Conservation (phyloP, 1,140 invertebrate genomes). For the Drosophila auraria region DNA sequence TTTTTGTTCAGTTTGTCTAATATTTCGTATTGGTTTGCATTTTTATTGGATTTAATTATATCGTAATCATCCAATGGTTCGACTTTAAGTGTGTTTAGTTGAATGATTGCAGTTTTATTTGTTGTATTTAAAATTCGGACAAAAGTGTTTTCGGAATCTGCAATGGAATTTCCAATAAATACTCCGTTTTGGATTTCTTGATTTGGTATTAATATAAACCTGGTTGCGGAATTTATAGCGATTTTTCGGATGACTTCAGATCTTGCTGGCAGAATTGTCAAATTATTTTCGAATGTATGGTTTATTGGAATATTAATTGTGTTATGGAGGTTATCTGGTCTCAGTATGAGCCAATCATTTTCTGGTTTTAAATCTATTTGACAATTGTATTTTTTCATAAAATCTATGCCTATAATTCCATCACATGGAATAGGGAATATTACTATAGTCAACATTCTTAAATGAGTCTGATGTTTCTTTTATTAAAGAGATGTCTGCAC, state of each 20-base stretch:
- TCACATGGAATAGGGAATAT: constrained; percentile 7
- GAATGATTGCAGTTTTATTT: too few relatives aligned
- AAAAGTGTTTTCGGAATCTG: too few relatives aligned
- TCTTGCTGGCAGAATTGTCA: constrained; percentile 2
- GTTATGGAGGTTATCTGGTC: not conserved
- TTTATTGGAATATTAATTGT: constrained; percentile 4
- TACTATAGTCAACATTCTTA: not conserved
- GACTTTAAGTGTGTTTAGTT: too few relatives aligned
- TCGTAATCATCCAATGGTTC: too few relatives aligned
- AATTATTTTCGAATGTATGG: constrained; percentile 1
- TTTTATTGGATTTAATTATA: too few relatives aligned
- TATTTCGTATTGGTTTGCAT: too few relatives aligned
- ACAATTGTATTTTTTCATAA: constrained; percentile 11
- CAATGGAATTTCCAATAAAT: too few relatives aligned
- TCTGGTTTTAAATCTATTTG: constrained; percentile 15
- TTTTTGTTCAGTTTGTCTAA: too few relatives aligned
- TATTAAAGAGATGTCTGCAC: constrained; percentile 5
- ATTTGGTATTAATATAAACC: too few relatives aligned
- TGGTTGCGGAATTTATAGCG: too few relatives aligned
- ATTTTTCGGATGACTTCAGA: not conserved
- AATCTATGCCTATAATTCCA: constrained; percentile 6
- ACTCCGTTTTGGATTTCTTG: too few relatives aligned
- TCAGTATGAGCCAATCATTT: not conserved
- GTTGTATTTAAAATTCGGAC: too few relatives aligned
- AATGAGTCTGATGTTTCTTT: constrained; percentile 5